Evolutionary conservation across 2,888 invertebrate genomes (phyloP).

Genomic region (Macrophya alboannulata): DNA sequence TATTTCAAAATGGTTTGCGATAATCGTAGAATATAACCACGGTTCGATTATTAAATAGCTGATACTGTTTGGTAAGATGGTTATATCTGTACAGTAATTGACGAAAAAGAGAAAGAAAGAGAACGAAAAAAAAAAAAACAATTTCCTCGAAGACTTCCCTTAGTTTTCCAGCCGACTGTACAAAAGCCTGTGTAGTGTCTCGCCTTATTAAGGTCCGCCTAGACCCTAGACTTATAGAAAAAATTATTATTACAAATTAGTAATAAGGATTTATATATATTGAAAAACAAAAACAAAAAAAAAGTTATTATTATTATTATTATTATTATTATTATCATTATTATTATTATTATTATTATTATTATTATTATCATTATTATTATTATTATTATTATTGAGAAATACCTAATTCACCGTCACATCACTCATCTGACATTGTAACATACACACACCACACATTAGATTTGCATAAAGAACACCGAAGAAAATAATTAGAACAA

Average conservation of each 20-base stretch:
- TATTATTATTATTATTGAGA: constrained; percentile 43
- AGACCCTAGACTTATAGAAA: constrained; percentile 75
- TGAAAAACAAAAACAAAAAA: constrained; percentile 63
- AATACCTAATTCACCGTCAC: constrained; percentile 52
- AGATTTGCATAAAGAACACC: constrained; percentile 55
- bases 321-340: constrained; percentile 24
- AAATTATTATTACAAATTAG: constrained; percentile 76
- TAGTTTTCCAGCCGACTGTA: constrained; percentile 77
- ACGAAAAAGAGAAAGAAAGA: background rate
- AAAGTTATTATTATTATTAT: constrained; percentile 29
- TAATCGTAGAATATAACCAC: constrained; percentile 32
- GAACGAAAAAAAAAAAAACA: background rate
- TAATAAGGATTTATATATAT: constrained; percentile 72
- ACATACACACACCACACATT: constrained; percentile 63
- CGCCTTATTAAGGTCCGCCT: constrained; percentile 76
- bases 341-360: constrained; percentile 34
- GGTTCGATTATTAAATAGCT: constrained; percentile 29
- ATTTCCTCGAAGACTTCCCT: constrained; percentile 71
- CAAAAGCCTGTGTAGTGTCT: constrained; percentile 76
- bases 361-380: constrained; percentile 16
- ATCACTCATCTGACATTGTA: constrained; percentile 60
- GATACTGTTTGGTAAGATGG: constrained; percentile 1
- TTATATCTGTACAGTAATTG: constrained; percentile 37
- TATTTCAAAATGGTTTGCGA: constrained; percentile 24
- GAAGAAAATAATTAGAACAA: constrained; percentile 67